Evolutionary conservation across 2,888 invertebrate species (phyloP).

Genomic region (Cephus pygmeus): DNA sequence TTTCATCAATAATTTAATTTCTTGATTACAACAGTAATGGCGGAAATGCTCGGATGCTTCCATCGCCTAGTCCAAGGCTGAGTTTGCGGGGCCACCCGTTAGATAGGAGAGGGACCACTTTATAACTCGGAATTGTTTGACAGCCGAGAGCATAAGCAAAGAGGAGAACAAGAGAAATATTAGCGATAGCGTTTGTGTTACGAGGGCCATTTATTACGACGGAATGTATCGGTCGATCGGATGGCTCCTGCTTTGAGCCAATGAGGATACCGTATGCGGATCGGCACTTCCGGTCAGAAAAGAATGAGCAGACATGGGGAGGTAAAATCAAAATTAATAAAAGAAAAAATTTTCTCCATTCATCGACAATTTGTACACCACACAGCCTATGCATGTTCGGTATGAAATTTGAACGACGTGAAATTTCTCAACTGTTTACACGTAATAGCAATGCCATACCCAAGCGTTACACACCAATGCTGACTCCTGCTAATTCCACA

Average conservation of each 20-base stretch:
- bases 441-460: background rate
- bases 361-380: background rate
- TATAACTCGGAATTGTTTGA: slow-evolving; percentile 23
- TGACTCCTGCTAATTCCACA: slow-evolving; percentile 22
- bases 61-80: background rate
- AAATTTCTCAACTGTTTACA: background rate
- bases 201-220: slow-evolving; percentile 17
- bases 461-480: background rate
- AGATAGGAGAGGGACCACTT: slow-evolving; percentile 13
- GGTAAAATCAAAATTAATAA: background rate
- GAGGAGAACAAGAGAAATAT: slow-evolving; percentile 20
- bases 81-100: slow-evolving; percentile 6
- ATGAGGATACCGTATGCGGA: background rate
- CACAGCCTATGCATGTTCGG: background rate
- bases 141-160: slow-evolving; percentile 21
- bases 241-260: background rate
- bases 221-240: slow-evolving; percentile 1
- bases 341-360: background rate
- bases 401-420: background rate
- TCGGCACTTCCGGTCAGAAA: background rate
- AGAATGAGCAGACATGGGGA: background rate
- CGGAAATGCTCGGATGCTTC: background rate
- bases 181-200: slow-evolving; percentile 10
- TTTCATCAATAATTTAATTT: background rate
- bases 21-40: background rate